Base-by-base conservation (phyloP, 2,888 invertebrate genomes). In the Caenorhabditis plicata region DNA sequence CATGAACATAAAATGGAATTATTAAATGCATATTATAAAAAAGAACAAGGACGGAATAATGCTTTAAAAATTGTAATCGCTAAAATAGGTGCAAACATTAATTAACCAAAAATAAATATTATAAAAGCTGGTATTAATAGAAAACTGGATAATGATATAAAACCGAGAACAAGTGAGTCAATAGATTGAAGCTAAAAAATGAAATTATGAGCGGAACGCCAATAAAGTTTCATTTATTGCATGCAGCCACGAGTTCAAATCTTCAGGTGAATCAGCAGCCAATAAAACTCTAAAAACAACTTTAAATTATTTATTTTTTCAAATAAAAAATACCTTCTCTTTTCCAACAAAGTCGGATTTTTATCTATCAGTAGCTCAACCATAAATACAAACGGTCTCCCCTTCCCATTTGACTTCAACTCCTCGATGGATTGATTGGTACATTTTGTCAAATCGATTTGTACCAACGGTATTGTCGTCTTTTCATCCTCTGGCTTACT, bases 351-450 rank as follows among this genome's bases (percentile, higher is more conserved):
- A 9, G 62, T 57, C 11, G 68, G 67, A 13, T 64, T 61, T 19
- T 63, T 54, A 29, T 63, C 53, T 11, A 71, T 66, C 13, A 74
- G 58, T 29, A 75, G 51, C 25, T 71, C 90, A 31, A 95, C 83
- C 15, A 42, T 42, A 33, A 61, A 61, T n/a, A 42, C 49, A 29
- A 50, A 35, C 7, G 41, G 39, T 38, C 44, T 26, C 3, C 35
- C 33, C n/a, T 22, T 25, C 15, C 15, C n/a, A 17, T 31, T 45
- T 19, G 49, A 49, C 31, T 44, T 45, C 9, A 46, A 20, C 17
- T 53, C 60, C 29, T 61, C 57, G 38, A 66, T 53, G n/a, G 57
- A 55, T n/a, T 61, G 56, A 55, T 69, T 65, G 2, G 68, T 66
- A 47, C 71, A 71, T 27, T 69, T 68, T 8, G 71, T 65, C 20